Conservation (phyloP, 2,113 vertebrate species). For the Prionailurus bengalensis region DNA sequence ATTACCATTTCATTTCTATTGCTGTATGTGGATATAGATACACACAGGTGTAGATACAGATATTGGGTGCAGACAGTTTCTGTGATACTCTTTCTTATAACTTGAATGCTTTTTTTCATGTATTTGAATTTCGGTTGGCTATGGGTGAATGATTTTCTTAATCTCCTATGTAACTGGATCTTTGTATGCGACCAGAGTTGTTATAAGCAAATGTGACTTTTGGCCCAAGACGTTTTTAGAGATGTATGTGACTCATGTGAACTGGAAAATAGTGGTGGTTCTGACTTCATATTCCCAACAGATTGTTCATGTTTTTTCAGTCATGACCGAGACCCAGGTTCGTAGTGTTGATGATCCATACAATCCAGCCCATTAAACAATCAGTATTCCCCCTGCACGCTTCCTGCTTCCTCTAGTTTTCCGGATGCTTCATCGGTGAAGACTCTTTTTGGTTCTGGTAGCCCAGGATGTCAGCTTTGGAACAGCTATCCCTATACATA, state of each 20-base stretch:
- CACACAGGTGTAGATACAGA: not conserved
- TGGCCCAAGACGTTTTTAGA: constrained; percentile 32
- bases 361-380: not conserved
- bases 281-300: not conserved
- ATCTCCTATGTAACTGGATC: not conserved
- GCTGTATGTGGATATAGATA: not conserved
- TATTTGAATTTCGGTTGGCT: constrained; percentile 37
- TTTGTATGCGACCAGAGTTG: not conserved
- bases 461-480: too few relatives aligned
- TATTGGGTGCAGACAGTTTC: not conserved
- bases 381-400: not conserved
- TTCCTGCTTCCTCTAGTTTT: not conserved
- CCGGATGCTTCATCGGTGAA: not conserved
- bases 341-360: not conserved
- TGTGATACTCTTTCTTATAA: not conserved
- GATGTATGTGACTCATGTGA: not conserved
- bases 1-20: not conserved
- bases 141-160: not conserved
- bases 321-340: not conserved
- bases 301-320: not conserved
- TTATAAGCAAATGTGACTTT: constrained; percentile 11
- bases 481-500: not conserved
- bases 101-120: not conserved
- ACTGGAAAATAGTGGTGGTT: not conserved
- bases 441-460: not conserved